A percentile compares a stretch with the other conserved stretches of the same genome.
These are phyloP conservation scores for Bicyclus anynana DNA, from an alignment of 1,140 invertebrate genomes.

Conservation along the genomic window DNA sequence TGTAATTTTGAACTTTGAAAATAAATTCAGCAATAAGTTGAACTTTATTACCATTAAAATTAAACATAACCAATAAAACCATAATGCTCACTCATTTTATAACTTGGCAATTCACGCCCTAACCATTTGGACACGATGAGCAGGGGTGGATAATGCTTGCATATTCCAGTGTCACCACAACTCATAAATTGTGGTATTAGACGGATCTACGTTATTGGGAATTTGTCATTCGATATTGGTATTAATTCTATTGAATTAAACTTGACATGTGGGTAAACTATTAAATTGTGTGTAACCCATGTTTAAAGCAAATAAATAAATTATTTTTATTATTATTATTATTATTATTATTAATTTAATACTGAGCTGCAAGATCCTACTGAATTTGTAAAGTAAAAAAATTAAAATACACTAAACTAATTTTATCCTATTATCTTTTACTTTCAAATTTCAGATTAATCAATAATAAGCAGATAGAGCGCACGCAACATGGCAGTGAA, in stretches of 20 bases:
- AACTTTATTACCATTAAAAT: background rate
- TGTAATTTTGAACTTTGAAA: too few relatives aligned
- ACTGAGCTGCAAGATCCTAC: too few relatives aligned
- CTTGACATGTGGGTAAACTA: slow-evolving; percentile 34
- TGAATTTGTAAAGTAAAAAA: too few relatives aligned
- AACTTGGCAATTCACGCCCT: slow-evolving; percentile 38
- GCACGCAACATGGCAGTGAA: too few relatives aligned
- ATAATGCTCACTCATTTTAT: background rate
- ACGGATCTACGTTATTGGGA: slow-evolving; percentile 29
- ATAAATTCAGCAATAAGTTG: background rate
- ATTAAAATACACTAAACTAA: too few relatives aligned
- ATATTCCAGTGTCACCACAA: slow-evolving; percentile 37
- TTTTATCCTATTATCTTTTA: too few relatives aligned
- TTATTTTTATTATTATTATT: too few relatives aligned
- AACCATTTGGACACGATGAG: slow-evolving; percentile 22
- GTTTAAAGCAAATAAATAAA: too few relatives aligned
- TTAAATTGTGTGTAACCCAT: slow-evolving; percentile 33
- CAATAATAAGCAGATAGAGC: too few relatives aligned
- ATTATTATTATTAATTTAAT: too few relatives aligned
- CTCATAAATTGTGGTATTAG: slow-evolving; percentile 51
- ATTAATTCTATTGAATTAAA: background rate
- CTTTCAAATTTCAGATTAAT: too few relatives aligned
- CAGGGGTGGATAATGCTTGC: slow-evolving; percentile 21
- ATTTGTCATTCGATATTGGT: slow-evolving; percentile 23
- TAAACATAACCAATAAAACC: background rate